phyloP scores from a whole-genome alignment of 2,888 invertebrate genomes.

The Nemapogon koenigi region DNA sequence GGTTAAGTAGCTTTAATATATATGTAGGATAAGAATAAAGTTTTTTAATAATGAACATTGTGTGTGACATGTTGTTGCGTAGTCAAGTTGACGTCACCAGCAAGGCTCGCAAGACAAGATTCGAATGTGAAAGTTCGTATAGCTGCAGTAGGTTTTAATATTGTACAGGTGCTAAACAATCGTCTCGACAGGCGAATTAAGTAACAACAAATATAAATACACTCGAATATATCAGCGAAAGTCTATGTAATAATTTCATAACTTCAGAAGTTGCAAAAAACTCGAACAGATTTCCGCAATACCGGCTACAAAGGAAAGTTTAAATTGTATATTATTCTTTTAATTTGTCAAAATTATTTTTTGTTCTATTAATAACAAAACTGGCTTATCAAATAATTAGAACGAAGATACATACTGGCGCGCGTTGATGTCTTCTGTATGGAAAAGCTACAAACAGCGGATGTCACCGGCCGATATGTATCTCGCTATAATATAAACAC shows the following conservation, averaged over 20 bases:
- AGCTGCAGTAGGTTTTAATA: slow-evolving; percentile 33
- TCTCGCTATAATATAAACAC: not conserved
- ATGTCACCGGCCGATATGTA: not conserved
- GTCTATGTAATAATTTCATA: too few species aligned
- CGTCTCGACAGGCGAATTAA: slow-evolving; percentile 17
- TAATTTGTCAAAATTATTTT: too few species aligned
- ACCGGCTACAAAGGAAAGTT: too few species aligned
- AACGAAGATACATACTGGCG: too few species aligned
- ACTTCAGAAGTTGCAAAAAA: too few species aligned
- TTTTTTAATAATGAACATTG: slow-evolving; percentile 16
- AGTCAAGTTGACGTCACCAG: slow-evolving; percentile 41
- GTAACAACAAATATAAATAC: too few species aligned
- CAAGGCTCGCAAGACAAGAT: slow-evolving; percentile 41
- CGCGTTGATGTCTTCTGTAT: slow-evolving; percentile 4
- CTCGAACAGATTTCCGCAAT: too few species aligned
- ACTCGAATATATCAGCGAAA: too few species aligned
- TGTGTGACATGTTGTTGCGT: slow-evolving; percentile 20
- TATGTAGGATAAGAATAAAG: slow-evolving; percentile 12
- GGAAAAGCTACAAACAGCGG: not conserved
- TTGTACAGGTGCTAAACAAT: slow-evolving; percentile 44
- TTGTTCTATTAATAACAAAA: too few species aligned
- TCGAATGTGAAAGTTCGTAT: slow-evolving; percentile 62
- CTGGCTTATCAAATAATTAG: not conserved
- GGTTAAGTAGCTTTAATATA: too few species aligned
- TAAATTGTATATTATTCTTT: too few species aligned